Conservation (phyloP, 1,140 invertebrate species). For the Drosophila kurseongensis region DNA sequence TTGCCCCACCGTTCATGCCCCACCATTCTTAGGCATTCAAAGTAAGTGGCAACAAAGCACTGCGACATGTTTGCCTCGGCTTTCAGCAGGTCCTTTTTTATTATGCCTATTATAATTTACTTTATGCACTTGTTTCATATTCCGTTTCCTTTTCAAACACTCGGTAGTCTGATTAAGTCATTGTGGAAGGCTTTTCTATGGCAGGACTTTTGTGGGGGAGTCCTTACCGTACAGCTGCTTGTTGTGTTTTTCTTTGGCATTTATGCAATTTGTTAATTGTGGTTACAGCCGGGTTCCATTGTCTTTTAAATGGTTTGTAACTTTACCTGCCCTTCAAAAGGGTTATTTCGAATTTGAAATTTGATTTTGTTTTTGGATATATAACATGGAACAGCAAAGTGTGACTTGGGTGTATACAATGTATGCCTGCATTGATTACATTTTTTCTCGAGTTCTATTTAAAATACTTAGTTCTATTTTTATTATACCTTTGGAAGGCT, state of each 20-base stretch:
- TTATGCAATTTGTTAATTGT: conserved; percentile 72
- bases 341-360: background rate
- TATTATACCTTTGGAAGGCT: no score
- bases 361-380: background rate
- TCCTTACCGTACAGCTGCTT: background rate
- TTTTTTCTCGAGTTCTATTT: no score
- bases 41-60: conserved; percentile 61
- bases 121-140: conserved; percentile 68
- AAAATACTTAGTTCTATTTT: no score
- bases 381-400: background rate
- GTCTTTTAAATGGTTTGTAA: conserved; percentile 23
- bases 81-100: conserved; percentile 72
- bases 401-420: no score
- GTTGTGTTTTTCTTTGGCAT: conserved; percentile 39
- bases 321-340: background rate
- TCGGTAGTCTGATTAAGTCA: conserved; percentile 32
- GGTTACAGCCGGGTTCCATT: conserved; percentile 20
- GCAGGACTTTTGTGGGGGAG: background rate
- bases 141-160: conserved; percentile 23
- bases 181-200: conserved; percentile 31
- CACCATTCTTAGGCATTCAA: conserved; percentile 35
- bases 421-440: no score
- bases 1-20: background rate
- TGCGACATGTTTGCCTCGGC: conserved; percentile 64
- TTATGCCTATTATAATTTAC: conserved; percentile 83